A percentile compares a stretch with the other conserved stretches of the same genome.
These are phyloP conservation scores for Antechinus flavipes DNA, from an alignment of 2,113 vertebrate genomes.

Conservation along the genomic window DNA sequence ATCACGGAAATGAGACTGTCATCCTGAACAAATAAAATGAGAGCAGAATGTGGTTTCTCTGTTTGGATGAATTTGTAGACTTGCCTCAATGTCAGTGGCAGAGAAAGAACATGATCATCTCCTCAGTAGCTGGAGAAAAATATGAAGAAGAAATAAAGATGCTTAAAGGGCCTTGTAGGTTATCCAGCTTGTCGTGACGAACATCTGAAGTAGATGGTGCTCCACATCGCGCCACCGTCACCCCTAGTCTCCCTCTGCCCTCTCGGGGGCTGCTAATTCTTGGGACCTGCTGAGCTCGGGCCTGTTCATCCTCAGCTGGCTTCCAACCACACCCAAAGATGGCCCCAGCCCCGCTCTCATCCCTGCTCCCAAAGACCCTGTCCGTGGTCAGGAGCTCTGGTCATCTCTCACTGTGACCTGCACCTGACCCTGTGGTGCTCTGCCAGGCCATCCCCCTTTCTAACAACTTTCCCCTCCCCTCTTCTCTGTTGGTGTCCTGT, in stretches of 20 bases:
- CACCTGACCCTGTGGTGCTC: too few species aligned
- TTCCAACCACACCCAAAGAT: not conserved
- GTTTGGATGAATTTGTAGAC: conserved; percentile 15
- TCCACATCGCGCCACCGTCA: rapidly evolving
- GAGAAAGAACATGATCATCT: conserved; percentile 8
- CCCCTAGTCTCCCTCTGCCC: not conserved
- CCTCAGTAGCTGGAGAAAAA: not conserved
- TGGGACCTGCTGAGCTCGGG: too few species aligned
- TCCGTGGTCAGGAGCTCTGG: too few species aligned
- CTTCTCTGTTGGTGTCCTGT: too few species aligned
- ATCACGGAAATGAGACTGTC: conserved; percentile 22
- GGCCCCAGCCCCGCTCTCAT: not conserved
- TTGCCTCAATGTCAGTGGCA: conserved; percentile 14
- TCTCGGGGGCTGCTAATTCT: too few species aligned
- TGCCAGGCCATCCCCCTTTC: not conserved
- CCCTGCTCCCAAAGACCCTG: not conserved
- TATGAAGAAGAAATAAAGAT: conserved; percentile 5
- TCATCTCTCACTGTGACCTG: not conserved
- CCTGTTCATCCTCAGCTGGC: not conserved
- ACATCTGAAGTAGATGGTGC: not conserved
- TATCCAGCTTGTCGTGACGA: conserved; percentile 11
- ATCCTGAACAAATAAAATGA: conserved; percentile 13
- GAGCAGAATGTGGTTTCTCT: not conserved
- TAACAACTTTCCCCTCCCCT: not conserved
- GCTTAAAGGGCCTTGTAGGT: conserved; percentile 30